Percentiles rank a stretch among this genome's conserved stretches.
These are phyloP conservation scores for Chaetophractus vellerosus DNA, from an alignment of 2,797 vertebrate genomes.

Conservation along the genomic window DNA sequence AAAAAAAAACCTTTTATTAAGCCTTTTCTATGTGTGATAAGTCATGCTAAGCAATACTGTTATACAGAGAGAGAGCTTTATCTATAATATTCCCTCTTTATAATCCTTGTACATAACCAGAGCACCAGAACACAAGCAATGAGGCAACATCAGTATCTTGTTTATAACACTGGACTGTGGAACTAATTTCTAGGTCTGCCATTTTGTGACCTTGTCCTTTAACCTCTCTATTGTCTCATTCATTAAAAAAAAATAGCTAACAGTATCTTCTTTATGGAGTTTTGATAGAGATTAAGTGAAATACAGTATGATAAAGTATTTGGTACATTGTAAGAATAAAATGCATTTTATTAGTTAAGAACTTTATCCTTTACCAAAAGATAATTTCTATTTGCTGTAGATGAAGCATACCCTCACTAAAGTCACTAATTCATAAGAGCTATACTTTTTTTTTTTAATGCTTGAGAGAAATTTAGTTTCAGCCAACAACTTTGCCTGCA, in stretches of 20 bases:
- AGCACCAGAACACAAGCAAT: neutral
- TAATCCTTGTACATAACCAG: neutral
- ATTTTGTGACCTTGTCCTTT: slow-evolving; percentile 14
- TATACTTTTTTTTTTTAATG: neutral
- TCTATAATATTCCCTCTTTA: neutral
- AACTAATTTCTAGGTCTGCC: neutral
- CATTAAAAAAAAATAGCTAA: slow-evolving; percentile 36
- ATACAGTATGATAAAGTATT: neutral
- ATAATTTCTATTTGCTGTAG: slow-evolving; percentile 57
- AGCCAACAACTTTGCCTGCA: neutral
- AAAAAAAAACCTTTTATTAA: neutral
- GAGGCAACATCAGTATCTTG: neutral
- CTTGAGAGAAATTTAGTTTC: neutral
- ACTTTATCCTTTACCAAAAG: neutral
- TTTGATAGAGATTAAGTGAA: neutral
- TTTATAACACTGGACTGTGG: neutral
- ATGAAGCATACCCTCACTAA: neutral
- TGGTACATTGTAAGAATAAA: neutral
- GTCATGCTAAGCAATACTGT: neutral
- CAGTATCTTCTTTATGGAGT: neutral
- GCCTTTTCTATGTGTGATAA: neutral
- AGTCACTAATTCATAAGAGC: neutral
- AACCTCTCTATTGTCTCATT: slow-evolving; percentile 32
- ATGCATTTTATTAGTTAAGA: neutral
- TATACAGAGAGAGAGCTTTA: neutral